Evolutionary conservation across 2,797 vertebrate species (phyloP), one percentile per base, ranked within the genome.

Genomic region (Halcyon smyrnensis): DNA sequence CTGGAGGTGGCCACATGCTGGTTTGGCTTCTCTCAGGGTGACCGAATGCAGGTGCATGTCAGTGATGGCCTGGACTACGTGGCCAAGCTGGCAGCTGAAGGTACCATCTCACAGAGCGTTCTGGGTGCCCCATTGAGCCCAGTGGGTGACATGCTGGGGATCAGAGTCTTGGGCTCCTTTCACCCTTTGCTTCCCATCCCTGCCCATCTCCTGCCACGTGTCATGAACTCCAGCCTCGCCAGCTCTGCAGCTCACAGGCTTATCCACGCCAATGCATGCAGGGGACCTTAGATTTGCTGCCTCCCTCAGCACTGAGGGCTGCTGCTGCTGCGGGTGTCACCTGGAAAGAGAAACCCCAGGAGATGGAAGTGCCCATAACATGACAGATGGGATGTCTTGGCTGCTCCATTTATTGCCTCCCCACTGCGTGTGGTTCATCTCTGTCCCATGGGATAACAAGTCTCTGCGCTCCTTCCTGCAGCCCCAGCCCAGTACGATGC

Each of bases 1-100:
- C 92, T 99, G 91, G 98, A 99, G 18, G 98, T 99, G 89, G 99
- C 99, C 36, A 98, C 98, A 3, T 88, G 53, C 32, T 99, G 99
- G 99, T 99, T 99, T 0, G 98, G 98, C 59, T 99, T 99, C 96
- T 97, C 96, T 43, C 98, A 98, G 15, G 99, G 98, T 0, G 97
- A 98, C 37, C 98, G 97, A 43, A 97, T 99, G 97, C 98, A 91
- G 30, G 99, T 99, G 78, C 96, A 98, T 11, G 0, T 98, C 65
- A 97, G 89, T 0, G 98, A 98, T 14, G 98, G 98, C 65, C 86
- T 98, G 88, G 97, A 96, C 75, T 97, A 98, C 1, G 94, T 98
- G 37, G 91, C 84, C 70, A 95, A 93, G 69, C 87, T 97, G 81
- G 97, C 97, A 0, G 90, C 87, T 79, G 96, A 97, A 98, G 98